These are phyloP conservation scores for Colius striatus DNA, from an alignment of 2,113 vertebrate genomes.

Conservation along the genomic window DNA sequence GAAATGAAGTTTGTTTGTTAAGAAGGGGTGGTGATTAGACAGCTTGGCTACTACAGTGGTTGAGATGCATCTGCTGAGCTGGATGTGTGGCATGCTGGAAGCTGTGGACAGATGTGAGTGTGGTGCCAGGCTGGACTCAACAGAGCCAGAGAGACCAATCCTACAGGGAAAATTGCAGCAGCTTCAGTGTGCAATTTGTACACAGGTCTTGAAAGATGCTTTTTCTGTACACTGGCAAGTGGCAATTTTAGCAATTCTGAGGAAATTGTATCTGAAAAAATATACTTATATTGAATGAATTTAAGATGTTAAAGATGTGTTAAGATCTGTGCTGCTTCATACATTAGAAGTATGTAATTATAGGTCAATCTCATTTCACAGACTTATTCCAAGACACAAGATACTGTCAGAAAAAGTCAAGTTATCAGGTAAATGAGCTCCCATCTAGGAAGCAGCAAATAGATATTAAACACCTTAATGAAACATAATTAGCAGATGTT, in stretches of 20 bases:
- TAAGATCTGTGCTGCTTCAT: background rate
- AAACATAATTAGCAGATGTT: background rate
- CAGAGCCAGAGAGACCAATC: rapidly evolving
- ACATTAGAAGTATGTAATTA: background rate
- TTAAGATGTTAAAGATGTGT: background rate
- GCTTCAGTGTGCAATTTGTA: background rate
- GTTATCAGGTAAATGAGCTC: background rate
- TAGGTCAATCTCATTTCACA: background rate
- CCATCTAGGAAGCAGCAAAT: background rate
- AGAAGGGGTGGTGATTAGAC: background rate
- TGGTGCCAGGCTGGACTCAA: background rate
- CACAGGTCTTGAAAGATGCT: background rate
- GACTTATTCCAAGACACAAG: background rate
- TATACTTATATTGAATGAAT: background rate
- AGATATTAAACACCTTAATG: background rate
- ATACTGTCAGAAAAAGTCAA: background rate
- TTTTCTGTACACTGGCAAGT: background rate
- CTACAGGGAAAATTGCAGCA: background rate
- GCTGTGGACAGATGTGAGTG: background rate
- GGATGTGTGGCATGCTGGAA: background rate
- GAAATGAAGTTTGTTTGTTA: background rate
- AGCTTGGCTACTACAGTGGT: background rate
- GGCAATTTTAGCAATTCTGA: background rate
- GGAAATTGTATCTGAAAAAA: background rate
- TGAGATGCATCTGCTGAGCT: background rate